Evolutionary conservation across 1,140 invertebrate species (phyloP).

Genomic region (Ruditapes philippinarum): DNA sequence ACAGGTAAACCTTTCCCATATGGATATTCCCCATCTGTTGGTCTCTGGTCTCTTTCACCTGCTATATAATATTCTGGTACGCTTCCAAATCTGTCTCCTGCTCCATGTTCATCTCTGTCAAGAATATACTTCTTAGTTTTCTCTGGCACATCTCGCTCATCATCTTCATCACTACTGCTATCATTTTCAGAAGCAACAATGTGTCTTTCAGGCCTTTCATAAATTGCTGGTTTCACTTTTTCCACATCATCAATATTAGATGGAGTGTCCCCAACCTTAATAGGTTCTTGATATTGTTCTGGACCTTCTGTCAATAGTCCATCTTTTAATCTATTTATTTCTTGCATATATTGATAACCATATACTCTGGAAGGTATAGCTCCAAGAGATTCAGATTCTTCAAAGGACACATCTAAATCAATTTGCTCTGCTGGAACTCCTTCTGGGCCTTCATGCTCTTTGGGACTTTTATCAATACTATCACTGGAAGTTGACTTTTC

Average conservation of each 20-base stretch:
- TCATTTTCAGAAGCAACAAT: slow-evolving; percentile 47
- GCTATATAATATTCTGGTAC: slow-evolving; percentile 33
- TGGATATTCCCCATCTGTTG: slow-evolving; percentile 46
- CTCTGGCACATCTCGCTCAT: neutral
- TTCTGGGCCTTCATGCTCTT: slow-evolving; percentile 1
- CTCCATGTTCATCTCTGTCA: slow-evolving; percentile 19
- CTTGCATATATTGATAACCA: slow-evolving; percentile 57
- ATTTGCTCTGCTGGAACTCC: slow-evolving; percentile 12
- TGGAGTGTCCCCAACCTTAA: neutral
- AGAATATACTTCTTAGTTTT: slow-evolving; percentile 35
- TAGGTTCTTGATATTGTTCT: neutral
- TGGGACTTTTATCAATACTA: neutral
- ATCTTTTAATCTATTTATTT: slow-evolving; percentile 48
- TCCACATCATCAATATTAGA: neutral
- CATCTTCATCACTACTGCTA: slow-evolving; percentile 5
- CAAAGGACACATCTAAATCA: slow-evolving; percentile 53
- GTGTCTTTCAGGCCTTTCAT: slow-evolving; percentile 40
- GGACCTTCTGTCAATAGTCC: slow-evolving; percentile 4
- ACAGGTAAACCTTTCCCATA: slow-evolving; percentile 63
- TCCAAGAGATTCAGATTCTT: slow-evolving; percentile 59
- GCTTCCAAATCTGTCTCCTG: slow-evolving; percentile 4
- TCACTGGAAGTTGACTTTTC: neutral
- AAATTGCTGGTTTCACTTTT: neutral
- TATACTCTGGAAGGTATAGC: slow-evolving; percentile 37
- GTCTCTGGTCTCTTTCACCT: slow-evolving; percentile 31